Evolutionary conservation across 2,888 invertebrate genomes (phyloP), one percentile per base, ranked within the genome.

Genomic region (Caenorhabditis virilis): DNA sequence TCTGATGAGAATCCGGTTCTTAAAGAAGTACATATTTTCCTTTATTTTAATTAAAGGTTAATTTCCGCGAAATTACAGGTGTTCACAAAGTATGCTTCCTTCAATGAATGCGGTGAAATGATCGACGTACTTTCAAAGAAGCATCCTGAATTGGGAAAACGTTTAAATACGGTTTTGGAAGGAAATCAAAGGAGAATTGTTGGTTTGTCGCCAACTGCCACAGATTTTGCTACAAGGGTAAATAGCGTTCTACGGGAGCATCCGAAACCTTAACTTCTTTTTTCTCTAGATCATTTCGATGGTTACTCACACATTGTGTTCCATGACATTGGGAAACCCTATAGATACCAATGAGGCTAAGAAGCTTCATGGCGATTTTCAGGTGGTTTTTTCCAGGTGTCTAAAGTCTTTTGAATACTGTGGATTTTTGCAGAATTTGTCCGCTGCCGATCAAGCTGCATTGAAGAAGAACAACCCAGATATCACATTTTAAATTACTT

Each of bases 71-170:
- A n/a, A n/a, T 45, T 51, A 20, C 30, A 68, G 67, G 70, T 67
- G 16, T 72, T 72, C 52, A 33, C 50, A 18, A 63, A 62, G 42
- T 66, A 72, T 43, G 47, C 60, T n/a, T 66, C 68, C 47, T 72
- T 72, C 56, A 53, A 54, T 26, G 41, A 59, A 26, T 54, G 65
- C 27, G 72, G 72, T 39, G 72, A 72, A 39, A 72, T 72, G 65
- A 72, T 72, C 16, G 54, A 56, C 11, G 65, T 62, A 27, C 65
- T 69, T 2, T 38, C 49, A 13, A 62, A 58, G 26, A 65, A 63
- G 30, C 36, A 62, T 57, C 48, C 65, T 20, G 58, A 55, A 22
- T 36, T 72, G 2, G 68, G 62, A 46, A 53, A 53, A 7, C 47
- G 66, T 26, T 42, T 72, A 46, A 48, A 58, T 3, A 38, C 38